These are phyloP conservation scores for Macrobrachium rosenbergii DNA, from an alignment of 1,140 invertebrate species.

Conservation along the genomic window DNA sequence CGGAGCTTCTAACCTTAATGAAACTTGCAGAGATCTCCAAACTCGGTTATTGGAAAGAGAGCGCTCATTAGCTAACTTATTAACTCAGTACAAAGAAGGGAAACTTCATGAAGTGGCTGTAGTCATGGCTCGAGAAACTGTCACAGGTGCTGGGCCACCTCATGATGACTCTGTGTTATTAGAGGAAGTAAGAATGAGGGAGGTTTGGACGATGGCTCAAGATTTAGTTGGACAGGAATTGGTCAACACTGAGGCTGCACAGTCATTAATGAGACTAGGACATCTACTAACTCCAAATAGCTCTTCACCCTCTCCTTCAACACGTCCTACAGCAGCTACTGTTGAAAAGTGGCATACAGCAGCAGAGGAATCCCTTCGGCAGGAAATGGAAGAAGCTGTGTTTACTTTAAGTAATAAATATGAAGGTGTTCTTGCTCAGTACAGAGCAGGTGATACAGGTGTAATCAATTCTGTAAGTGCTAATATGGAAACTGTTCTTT, in stretches of 20 bases:
- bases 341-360: slow-evolving; percentile 68
- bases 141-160: slow-evolving; percentile 59
- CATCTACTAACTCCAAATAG: slow-evolving; percentile 68
- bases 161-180: slow-evolving; percentile 66
- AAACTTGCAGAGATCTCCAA: slow-evolving; percentile 63
- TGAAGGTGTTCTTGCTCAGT: slow-evolving; percentile 72
- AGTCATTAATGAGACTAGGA: slow-evolving; percentile 78
- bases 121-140: slow-evolving; percentile 66
- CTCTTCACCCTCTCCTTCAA: background rate
- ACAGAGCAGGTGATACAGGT: slow-evolving; percentile 66
- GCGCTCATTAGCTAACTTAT: slow-evolving; percentile 72
- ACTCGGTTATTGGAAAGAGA: slow-evolving; percentile 63
- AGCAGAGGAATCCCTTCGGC: slow-evolving; percentile 78
- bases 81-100: slow-evolving; percentile 78
- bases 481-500: slow-evolving; percentile 72
- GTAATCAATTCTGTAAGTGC: slow-evolving; percentile 59
- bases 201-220: slow-evolving; percentile 78
- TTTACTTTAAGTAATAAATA: slow-evolving; percentile 78
- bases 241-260: slow-evolving; percentile 80
- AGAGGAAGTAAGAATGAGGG: slow-evolving; percentile 74
- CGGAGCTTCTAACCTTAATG: slow-evolving; percentile 29
- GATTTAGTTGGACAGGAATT: slow-evolving; percentile 78
- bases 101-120: slow-evolving; percentile 78
- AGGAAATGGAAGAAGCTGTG: slow-evolving; percentile 79
- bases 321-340: slow-evolving; percentile 29